Evolutionary conservation across 1,140 invertebrate species (phyloP).

Genomic region (Aphelinus atriplicis): DNA sequence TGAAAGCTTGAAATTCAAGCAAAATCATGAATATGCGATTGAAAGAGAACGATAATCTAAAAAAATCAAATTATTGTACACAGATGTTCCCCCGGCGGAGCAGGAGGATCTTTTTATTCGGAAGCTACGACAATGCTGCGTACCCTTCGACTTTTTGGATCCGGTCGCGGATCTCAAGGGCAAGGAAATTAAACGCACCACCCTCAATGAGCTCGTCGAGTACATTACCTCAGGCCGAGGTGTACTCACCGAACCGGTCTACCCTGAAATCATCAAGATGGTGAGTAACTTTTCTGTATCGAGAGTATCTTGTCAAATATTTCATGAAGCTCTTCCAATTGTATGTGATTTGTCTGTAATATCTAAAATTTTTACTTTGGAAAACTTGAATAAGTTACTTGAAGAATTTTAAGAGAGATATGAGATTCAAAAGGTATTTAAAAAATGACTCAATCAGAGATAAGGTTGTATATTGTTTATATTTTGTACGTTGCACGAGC

Average conservation of each 20-base stretch:
- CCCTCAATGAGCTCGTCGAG: constrained; percentile 97
- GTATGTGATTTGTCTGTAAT: too few relatives aligned
- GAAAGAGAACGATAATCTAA: constrained; percentile 11
- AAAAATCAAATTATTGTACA: constrained; percentile 53
- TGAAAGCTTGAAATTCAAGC: too few relatives aligned
- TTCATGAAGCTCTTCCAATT: too few relatives aligned
- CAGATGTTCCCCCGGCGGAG: constrained; percentile 92
- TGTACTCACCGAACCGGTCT: constrained; percentile 95
- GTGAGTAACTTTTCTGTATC: constrained; percentile 60
- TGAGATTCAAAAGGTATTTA: too few relatives aligned
- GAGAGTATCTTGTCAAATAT: too few relatives aligned
- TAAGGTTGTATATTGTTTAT: too few relatives aligned
- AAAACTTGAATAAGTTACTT: too few relatives aligned
- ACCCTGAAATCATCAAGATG: constrained; percentile 98
- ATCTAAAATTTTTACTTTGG: too few relatives aligned
- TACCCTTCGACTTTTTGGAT: constrained; percentile 99
- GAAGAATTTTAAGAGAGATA: too few relatives aligned
- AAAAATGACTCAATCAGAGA: too few relatives aligned
- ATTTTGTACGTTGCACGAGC: too few relatives aligned
- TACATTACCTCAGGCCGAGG: constrained; percentile 94
- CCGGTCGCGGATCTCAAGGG: constrained; percentile 97
- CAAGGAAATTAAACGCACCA: constrained; percentile 97
- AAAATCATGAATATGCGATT: background rate
- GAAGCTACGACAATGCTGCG: constrained; percentile 97
- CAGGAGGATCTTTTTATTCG: constrained; percentile 98